A percentile compares a stretch with the other conserved stretches of the same genome.
These are phyloP conservation scores for Danio albolineatus DNA, from an alignment of 2,797 vertebrate genomes.

Conservation along the genomic window DNA sequence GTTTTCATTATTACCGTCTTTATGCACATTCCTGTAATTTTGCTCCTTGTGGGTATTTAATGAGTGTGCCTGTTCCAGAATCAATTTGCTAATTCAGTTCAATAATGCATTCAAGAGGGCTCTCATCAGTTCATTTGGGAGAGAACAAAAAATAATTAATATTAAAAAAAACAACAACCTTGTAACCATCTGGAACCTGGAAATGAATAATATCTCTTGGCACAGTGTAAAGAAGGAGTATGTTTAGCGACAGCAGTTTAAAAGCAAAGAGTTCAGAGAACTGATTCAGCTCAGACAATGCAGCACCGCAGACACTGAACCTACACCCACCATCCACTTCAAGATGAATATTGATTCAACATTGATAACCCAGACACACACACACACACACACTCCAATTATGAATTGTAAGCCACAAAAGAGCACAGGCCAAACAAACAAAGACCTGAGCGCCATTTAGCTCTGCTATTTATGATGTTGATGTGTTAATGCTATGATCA, in stretches of 20 bases:
- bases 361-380: constrained; percentile 13
- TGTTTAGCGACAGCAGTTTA: not conserved
- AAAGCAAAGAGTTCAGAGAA: not conserved
- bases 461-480: constrained; percentile 12
- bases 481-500: constrained; percentile 4
- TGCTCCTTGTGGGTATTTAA: not conserved
- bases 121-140: not conserved
- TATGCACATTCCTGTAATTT: constrained; percentile 7
- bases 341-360: constrained; percentile 38
- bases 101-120: not conserved
- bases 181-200: not conserved
- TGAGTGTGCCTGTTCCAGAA: not conserved
- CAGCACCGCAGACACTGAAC: not conserved
- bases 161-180: too few relatives aligned
- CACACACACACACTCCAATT: constrained; percentile 18
- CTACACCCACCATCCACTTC: constrained; percentile 21
- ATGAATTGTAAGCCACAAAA: constrained; percentile 23
- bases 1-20: not conserved
- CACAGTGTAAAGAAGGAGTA: not conserved
- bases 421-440: constrained; percentile 16
- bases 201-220: not conserved
- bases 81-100: constrained; percentile 3
- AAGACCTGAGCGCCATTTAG: not conserved
- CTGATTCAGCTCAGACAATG: constrained; percentile 12
- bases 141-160: not conserved